Base-by-base conservation (phyloP, 2,797 vertebrate species). In the Rhinatrema bivittatum region DNA sequence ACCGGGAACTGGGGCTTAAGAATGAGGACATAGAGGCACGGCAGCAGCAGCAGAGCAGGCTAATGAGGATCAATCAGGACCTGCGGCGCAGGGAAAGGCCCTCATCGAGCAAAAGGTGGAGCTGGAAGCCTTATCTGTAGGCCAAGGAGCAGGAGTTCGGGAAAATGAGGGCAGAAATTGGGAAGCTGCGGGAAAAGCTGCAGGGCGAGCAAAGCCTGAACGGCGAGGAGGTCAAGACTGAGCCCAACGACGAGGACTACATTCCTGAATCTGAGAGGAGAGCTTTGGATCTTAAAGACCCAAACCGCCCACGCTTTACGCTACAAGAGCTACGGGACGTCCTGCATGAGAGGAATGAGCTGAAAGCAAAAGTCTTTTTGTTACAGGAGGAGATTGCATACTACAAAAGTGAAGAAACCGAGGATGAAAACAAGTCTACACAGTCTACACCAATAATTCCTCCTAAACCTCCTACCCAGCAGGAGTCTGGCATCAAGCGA, bases 61-160 rank as follows among this genome's bases (percentile, higher is more conserved):
- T 99, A 3, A 99, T 99, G 92, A 97, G 96, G 47, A 98, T 99
- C 31, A 99, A 99, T 68, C 94, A 98, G 0, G 96, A 99, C 71
- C 82, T 99, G 24, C 78, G 57, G 92, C 95, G 1, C 96, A 99
- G 59, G 96, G 95, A 8, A 98, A 97, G 53, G 87, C 88, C 0
- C 79, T 99, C 61, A 98, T 98, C 0, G 92, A 93, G 29, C 95
- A 99, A 85, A 98, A 97, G 74, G 96, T 97, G 49, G 96, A 98
- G 50, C 62, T 99, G 48, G 91, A 99, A 63, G 93, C 96, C 0
- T n/a, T 71, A 84, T 2, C 81, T 90, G 20, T 96, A 99, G 71
- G 79, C 91, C 7, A 82, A 81, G 47, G 88, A 88, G 26, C 96
- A 98, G 72, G 93, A 99, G 69, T 79, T 94, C 58, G 62, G 65